Base-by-base conservation (phyloP, 2,113 vertebrate genomes). In the Sander vitreus region DNA sequence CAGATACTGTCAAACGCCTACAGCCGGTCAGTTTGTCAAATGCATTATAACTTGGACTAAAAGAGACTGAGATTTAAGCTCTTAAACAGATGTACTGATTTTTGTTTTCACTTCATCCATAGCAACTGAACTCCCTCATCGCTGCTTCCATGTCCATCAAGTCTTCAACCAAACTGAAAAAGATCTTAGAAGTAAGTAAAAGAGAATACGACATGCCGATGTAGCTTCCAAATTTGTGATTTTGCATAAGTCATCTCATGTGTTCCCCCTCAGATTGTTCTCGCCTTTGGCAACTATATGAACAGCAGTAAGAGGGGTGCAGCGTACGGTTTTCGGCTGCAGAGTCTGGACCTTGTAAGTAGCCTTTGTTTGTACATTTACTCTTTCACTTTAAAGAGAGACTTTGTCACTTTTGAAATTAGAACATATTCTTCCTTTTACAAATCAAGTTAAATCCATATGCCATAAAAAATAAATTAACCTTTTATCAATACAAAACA, bases 201-300 rank as follows among this genome's bases (percentile, higher is more conserved):
- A 4, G 25, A 55, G 2, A 69, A 12, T 16, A 7, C 1, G 14
- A 53, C 19, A 53, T 4, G 15, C 48, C 9, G 12, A 23, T 21
- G 27, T 25, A 11, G n/a, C 16, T 43, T 48, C n/a, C 2, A 55
- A 67, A 18, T 36, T 3, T 30, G 58, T n/a, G 8, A 43, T 39
- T 80, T 69, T 30, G 2, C 7, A 15, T 7, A 39, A 19, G 2
- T 72, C 7, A 60, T 36, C 3, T 45, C 7, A 2, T 48, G 23
- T 39, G 48, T 75, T 88, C 13, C 48, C 54, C 43, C 57, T 0
- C 91, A 99, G 98, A 97, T 99, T 0, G 96, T 99, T 74, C 93
- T 99, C 78, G 98, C 98, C 36, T 99, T 99, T 0, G 98, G 98
- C 36, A 99, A 99, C 95, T 99, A 99, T 89, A 97, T 99, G 97